These are phyloP conservation scores for Drosophila miranda DNA, from an alignment of 1,140 invertebrate species.

Conservation along the genomic window DNA sequence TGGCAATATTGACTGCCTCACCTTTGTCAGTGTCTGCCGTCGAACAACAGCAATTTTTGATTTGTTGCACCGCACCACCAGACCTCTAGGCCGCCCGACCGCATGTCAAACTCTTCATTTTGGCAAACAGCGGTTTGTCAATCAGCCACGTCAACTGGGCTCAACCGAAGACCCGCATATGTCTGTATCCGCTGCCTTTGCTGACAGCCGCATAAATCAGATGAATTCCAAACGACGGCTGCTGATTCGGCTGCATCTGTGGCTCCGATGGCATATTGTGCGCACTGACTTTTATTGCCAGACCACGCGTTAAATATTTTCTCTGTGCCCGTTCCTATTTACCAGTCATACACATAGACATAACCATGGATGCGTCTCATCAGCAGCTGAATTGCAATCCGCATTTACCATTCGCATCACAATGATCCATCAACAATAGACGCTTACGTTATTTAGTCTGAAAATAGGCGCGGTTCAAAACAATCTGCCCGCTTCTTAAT, in stretches of 20 bases:
- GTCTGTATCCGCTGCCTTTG: slow-evolving; percentile 6
- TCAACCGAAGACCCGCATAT: slow-evolving; percentile 29
- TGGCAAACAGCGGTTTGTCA: slow-evolving; percentile 73
- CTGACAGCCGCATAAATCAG: slow-evolving; percentile 75
- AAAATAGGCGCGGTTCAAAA: slow-evolving; percentile 19
- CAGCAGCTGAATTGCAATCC: slow-evolving; percentile 22
- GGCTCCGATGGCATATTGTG: slow-evolving; percentile 41
- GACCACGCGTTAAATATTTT: slow-evolving; percentile 60
- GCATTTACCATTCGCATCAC: slow-evolving; percentile 31
- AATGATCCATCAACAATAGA: not conserved
- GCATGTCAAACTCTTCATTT: slow-evolving; percentile 72
- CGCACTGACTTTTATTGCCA: slow-evolving; percentile 57
- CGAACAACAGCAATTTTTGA: slow-evolving; percentile 26
- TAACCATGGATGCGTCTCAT: slow-evolving; percentile 36
- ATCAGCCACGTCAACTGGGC: slow-evolving; percentile 54
- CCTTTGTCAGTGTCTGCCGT: slow-evolving; percentile 5
- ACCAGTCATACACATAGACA: slow-evolving; percentile 30
- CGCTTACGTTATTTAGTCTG: slow-evolving; percentile 12
- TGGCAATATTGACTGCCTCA: slow-evolving; percentile 7
- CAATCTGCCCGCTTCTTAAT: slow-evolving; percentile 38
- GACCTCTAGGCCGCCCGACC: slow-evolving; percentile 29
- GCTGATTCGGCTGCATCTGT: slow-evolving; percentile 18
- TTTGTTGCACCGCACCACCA: slow-evolving; percentile 2
- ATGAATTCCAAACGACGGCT: slow-evolving; percentile 50
- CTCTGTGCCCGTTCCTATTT: too few species aligned